Percentiles rank a stretch among this genome's conserved stretches.
Conservation (phyloP, 2,888 invertebrate genomes). For the Phania funesta region DNA sequence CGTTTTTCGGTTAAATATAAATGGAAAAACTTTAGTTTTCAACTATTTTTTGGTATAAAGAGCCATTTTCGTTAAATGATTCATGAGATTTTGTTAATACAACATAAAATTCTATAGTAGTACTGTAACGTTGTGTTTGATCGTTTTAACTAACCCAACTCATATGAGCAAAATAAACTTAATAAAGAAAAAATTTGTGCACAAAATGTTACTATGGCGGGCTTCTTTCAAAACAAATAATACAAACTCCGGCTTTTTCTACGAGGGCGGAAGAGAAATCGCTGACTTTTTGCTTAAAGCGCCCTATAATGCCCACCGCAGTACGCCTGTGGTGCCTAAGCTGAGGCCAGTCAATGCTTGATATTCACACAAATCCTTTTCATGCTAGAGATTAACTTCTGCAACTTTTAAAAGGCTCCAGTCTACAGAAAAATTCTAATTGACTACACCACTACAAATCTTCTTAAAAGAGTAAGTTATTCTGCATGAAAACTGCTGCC, state of each 20-base stretch:
- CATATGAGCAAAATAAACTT: slow-evolving; percentile 19
- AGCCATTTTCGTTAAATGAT: slow-evolving; percentile 54
- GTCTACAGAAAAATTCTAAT: too few species aligned
- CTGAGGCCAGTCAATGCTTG: too few species aligned
- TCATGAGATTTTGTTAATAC: slow-evolving; percentile 61
- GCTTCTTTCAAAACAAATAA: background rate
- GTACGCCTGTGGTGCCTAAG: too few species aligned
- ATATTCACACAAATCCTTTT: too few species aligned
- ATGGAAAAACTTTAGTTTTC: slow-evolving; percentile 42
- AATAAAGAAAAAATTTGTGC: slow-evolving; percentile 3
- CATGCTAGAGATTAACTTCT: too few species aligned
- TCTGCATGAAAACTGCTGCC: too few species aligned
- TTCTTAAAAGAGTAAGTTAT: too few species aligned
- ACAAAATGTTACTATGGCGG: slow-evolving; percentile 6
- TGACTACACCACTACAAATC: too few species aligned
- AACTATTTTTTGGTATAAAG: slow-evolving; percentile 9
- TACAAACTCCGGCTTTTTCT: background rate
- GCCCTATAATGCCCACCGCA: too few species aligned
- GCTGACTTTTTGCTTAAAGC: too few species aligned
- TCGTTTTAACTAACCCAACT: slow-evolving; percentile 50
- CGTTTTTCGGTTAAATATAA: background rate
- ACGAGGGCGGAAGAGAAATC: background rate
- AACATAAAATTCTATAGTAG: slow-evolving; percentile 11
- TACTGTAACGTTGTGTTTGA: slow-evolving; percentile 22
- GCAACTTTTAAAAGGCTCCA: too few species aligned